phyloP scores from a whole-genome alignment of 2,113 vertebrate species.

The Ptychochromis oligacanthus region DNA sequence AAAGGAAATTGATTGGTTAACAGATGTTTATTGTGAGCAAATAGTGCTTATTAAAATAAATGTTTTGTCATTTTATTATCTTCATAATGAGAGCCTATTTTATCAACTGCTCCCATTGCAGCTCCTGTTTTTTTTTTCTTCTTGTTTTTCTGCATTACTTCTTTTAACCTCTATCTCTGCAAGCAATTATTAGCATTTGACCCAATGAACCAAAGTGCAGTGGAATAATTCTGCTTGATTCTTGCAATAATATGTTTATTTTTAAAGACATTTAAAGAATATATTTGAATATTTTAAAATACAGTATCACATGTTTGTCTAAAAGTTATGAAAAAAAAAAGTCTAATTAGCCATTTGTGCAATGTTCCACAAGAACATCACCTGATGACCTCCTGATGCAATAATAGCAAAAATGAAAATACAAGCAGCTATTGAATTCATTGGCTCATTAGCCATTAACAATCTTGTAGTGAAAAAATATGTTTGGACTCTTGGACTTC shows the following conservation, averaged over 20 bases:
- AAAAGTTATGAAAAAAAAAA: constrained; percentile 18
- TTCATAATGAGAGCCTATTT: not conserved
- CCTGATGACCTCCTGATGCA: constrained; percentile 25
- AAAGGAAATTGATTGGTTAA: constrained; percentile 45
- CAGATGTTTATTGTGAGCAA: constrained; percentile 23
- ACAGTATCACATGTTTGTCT: constrained; percentile 3
- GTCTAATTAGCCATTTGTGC: constrained; percentile 39
- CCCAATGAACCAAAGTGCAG: constrained; percentile 26
- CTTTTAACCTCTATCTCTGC: not conserved
- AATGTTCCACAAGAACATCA: constrained; percentile 25
- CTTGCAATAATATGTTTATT: not conserved
- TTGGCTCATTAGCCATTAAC: constrained; percentile 49
- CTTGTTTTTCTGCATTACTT: not conserved
- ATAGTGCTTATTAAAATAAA: not conserved
- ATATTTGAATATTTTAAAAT: not conserved
- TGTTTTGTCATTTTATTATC: not conserved
- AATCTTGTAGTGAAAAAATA: not conserved
- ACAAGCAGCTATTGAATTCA: constrained; percentile 23
- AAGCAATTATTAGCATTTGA: constrained; percentile 4
- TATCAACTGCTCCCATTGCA: not conserved
- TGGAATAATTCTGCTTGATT: not conserved
- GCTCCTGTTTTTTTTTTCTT: not conserved
- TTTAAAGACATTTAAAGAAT: not conserved
- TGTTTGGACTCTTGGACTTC: not conserved
- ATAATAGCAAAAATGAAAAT: constrained; percentile 12